Base-by-base conservation (phyloP, 2,113 vertebrate genomes). In the Pollachius pollachius region DNA sequence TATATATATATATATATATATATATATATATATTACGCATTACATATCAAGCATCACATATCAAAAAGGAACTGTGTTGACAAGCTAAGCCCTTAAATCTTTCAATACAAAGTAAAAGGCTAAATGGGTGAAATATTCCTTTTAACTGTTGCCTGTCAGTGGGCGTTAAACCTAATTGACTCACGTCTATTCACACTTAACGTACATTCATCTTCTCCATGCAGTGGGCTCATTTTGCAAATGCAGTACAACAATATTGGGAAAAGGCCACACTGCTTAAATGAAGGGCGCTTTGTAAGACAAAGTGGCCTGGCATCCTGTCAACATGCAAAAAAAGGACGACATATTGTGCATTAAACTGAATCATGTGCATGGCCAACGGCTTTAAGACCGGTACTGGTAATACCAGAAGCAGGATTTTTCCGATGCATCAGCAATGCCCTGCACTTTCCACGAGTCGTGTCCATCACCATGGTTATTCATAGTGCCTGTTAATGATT, bases 401-500 rank as follows among this genome's bases (percentile, higher is more conserved):
- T 13, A 13, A 48, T 48, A 48, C 41, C 41, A 48, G 41, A 12
- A 48, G 41, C 41, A 48, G 41, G 41, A 9, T 9, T 48, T 80
- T 83, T 81, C 65, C 73, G 90, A 89, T 87, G 89, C 83, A 82
- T 91, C 89, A 89, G 58, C 71, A 34, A 37, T 18, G 73, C 70
- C 67, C 63, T 62, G 81, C 74, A 67, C 69, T 65, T 71, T 37
- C 52, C 74, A 77, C 70, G n/a, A 68, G 78, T 81, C 79, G 64
- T 85, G 85, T 88, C 88, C 87, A 75, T 88, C 85, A 88, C 68
- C 70, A 65, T 52, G 57, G 82, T 87, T 91, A 90, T 91, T 91
- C 91, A 91, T 86, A 88, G 88, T 87, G 67, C 72, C 76, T 82
- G 89, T 93, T 86, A 91, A 91, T 91, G 91, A 92, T 92, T 92